Base-by-base conservation (phyloP, 2,797 vertebrate genomes). In the Enoplosus armatus region DNA sequence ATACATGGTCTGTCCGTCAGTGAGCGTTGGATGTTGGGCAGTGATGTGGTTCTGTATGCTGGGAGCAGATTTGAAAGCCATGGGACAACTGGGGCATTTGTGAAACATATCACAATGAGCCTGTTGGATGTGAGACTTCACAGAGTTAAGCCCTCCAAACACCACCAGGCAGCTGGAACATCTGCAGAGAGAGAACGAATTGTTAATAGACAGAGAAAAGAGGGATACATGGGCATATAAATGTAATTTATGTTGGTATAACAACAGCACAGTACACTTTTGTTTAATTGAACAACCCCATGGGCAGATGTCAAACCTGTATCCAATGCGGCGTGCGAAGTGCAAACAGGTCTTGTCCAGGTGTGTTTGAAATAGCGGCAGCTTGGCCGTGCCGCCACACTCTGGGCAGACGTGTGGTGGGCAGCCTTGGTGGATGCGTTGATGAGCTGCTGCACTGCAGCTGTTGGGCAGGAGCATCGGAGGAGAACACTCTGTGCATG, bases 101-200 rank as follows among this genome's bases (percentile, higher is more conserved):
- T 99, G 97, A 90, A 99, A 99, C 74, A 98, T 95, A 85, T 99
- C 98, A 11, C 98, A 99, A 89, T 99, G 98, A 1, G 97, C 96
- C 0, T 97, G 95, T 87, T 99, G 98, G 92, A 99, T 98, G 93
- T 99, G 98, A 45, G 96, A 96, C 80, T 99, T 99, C 77, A 99
- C 97, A 0, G 98, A 98, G 83, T 97, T 98, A 48, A 97, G 93
- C 0, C 98, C 97, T 0, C 98, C 98, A 0, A 99, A 99, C 65
- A 99, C 98, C 85, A 99, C 96, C 0, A 97, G 94, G 48, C 98
- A 99, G 87, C 97, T 98, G 69, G 97, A 96, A 71, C 98, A 99
- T 94, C 98, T 99, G 92, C 27, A 67, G 22, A 35, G 35, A 45
- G 24, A 33, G 6, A 58, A 14, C 35, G 4, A 45, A 7, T 24